Percentiles rank a stretch among this genome's conserved stretches.
phyloP scores from a whole-genome alignment of 2,113 vertebrate species.

The Stictonetta naevosa region DNA sequence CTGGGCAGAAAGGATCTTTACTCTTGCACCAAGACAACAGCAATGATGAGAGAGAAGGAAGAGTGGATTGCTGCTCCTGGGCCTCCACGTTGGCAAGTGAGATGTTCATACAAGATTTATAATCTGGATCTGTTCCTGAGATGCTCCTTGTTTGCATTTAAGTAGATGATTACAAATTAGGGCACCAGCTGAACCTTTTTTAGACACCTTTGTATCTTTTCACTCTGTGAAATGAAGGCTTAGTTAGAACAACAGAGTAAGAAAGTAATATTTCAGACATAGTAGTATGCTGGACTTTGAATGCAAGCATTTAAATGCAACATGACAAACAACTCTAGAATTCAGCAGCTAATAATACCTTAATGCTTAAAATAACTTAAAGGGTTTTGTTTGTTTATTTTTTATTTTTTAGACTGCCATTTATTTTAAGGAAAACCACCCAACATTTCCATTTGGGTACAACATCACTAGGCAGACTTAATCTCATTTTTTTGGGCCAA shows the following conservation, averaged over 20 bases:
- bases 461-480: neutral
- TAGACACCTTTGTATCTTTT: neutral
- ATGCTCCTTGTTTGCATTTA: neutral
- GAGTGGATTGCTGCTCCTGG: neutral
- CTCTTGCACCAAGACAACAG: neutral
- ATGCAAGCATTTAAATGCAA: neutral
- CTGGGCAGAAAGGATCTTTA: neutral
- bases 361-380: neutral
- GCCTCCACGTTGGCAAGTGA: neutral
- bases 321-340: neutral
- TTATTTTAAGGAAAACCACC: neutral
- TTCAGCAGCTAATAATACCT: neutral
- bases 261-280: neutral
- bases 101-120: neutral
- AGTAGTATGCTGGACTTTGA: neutral
- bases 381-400: accelerated
- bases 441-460: neutral
- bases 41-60: neutral
- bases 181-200: neutral
- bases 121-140: neutral
- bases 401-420: neutral
- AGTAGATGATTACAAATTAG: neutral
- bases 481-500: neutral
- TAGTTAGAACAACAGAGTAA: neutral
- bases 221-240: neutral